Conservation (phyloP, 2,797 vertebrate species). For the Leptatherina wallacei region DNA sequence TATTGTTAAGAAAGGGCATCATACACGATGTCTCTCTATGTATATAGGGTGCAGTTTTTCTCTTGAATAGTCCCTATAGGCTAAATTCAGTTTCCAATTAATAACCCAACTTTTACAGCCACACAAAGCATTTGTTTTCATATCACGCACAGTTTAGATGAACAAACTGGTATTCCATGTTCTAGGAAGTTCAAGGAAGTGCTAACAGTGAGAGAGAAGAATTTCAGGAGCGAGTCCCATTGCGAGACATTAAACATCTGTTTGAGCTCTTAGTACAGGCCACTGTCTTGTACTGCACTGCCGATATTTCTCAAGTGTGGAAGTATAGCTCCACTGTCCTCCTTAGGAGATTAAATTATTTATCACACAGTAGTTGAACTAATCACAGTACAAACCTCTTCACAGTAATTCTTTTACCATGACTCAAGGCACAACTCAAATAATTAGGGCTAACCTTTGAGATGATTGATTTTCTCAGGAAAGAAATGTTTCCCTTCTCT, state of each 20-base stretch:
- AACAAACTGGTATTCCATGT: conserved; percentile 29
- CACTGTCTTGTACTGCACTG: conserved; percentile 36
- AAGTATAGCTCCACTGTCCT: conserved; percentile 21
- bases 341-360: conserved; percentile 5
- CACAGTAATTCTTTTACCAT: conserved; percentile 17
- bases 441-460: conserved; percentile 55
- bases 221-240: conserved; percentile 47
- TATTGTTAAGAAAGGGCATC: not conserved
- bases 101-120: conserved; percentile 19
- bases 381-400: conserved; percentile 18
- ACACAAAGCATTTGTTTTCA: conserved; percentile 32
- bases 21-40: too few relatives aligned
- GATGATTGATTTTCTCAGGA: conserved; percentile 57
- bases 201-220: conserved; percentile 23
- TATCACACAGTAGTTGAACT: conserved; percentile 24
- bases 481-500: conserved; percentile 39
- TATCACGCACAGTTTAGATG: conserved; percentile 34
- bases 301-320: conserved; percentile 36
- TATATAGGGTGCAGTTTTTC: conserved; percentile 8
- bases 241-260: conserved; percentile 60
- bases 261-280: conserved; percentile 50
- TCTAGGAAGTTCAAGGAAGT: conserved; percentile 35
- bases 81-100: conserved; percentile 28
- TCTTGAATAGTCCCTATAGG: conserved; percentile 9
- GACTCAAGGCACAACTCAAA: conserved; percentile 28